phyloP scores from a whole-genome alignment of 2,797 vertebrate species.

The Acrossocheilus wenchowensis region DNA sequence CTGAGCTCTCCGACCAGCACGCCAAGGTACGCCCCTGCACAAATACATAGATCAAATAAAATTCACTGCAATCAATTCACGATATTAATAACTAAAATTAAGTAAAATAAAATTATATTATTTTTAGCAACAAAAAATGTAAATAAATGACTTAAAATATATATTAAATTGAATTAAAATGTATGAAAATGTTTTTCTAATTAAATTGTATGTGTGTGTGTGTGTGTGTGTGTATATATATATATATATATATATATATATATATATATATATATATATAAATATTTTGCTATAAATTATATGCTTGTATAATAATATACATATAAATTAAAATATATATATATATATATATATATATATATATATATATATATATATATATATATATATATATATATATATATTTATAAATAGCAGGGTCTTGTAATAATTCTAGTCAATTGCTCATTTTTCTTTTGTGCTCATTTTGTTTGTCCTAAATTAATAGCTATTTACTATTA shows the following conservation, averaged over 20 bases:
- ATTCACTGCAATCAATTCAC: background rate
- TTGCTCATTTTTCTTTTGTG: background rate
- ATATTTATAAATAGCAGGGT: too few species aligned
- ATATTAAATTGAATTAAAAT: background rate
- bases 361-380: too few species aligned
- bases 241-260: background rate
- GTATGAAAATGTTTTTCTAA: background rate
- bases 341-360: too few species aligned
- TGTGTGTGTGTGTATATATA: background rate
- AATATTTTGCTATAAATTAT: too few species aligned
- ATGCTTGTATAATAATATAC: too few species aligned
- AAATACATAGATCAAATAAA: background rate
- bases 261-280: too few species aligned
- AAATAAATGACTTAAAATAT: background rate
- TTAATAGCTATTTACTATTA: background rate
- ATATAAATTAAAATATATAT: too few species aligned
- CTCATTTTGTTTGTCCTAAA: background rate
- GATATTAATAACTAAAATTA: background rate
- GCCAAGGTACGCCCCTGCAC: conserved; percentile 81
- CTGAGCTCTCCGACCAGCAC: conserved; percentile 88
- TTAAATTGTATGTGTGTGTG: background rate
- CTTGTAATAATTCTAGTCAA: too few species aligned
- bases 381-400: too few species aligned
- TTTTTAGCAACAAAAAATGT: background rate
- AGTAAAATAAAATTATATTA: background rate